phyloP scores from a whole-genome alignment of 2,888 invertebrate genomes.

The Sarcophaga carnaria region DNA sequence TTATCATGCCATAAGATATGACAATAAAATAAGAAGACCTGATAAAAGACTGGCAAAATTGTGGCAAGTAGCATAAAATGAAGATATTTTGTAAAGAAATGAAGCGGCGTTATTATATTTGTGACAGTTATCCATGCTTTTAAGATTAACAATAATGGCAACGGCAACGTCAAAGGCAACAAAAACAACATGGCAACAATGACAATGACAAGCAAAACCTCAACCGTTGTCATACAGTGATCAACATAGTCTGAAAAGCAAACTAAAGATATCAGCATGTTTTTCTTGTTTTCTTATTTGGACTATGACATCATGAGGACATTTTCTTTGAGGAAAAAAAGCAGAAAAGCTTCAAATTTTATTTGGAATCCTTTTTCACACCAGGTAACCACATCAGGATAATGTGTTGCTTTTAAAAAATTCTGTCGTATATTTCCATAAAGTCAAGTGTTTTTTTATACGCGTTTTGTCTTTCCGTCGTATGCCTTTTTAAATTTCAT shows the following conservation, averaged over 20 bases:
- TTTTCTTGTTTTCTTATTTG: too few relatives aligned
- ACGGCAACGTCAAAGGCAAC: too few relatives aligned
- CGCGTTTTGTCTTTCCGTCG: background rate
- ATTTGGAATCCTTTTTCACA: slow-evolving; percentile 40
- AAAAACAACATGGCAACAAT: too few relatives aligned
- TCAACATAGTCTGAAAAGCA: too few relatives aligned
- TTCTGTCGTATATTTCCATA: background rate
- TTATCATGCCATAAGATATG: slow-evolving; percentile 44
- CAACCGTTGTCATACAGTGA: too few relatives aligned
- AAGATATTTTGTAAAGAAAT: slow-evolving; percentile 41
- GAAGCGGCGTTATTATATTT: slow-evolving; percentile 27
- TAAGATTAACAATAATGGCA: slow-evolving; percentile 33
- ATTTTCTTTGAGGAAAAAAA: too few relatives aligned
- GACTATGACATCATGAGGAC: too few relatives aligned
- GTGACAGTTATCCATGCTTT: slow-evolving; percentile 56
- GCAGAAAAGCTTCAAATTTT: background rate
- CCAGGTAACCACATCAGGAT: slow-evolving; percentile 34
- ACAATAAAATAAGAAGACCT: slow-evolving; percentile 50
- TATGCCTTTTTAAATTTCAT: background rate
- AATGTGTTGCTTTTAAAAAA: background rate
- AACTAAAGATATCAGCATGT: slow-evolving; percentile 1
- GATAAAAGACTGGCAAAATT: slow-evolving; percentile 51
- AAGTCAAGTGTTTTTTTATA: background rate
- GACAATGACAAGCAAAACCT: too few relatives aligned
- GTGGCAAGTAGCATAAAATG: slow-evolving; percentile 43